These are phyloP conservation scores for Pelochelys cantorii DNA, from an alignment of 2,797 vertebrate genomes.

Conservation along the genomic window DNA sequence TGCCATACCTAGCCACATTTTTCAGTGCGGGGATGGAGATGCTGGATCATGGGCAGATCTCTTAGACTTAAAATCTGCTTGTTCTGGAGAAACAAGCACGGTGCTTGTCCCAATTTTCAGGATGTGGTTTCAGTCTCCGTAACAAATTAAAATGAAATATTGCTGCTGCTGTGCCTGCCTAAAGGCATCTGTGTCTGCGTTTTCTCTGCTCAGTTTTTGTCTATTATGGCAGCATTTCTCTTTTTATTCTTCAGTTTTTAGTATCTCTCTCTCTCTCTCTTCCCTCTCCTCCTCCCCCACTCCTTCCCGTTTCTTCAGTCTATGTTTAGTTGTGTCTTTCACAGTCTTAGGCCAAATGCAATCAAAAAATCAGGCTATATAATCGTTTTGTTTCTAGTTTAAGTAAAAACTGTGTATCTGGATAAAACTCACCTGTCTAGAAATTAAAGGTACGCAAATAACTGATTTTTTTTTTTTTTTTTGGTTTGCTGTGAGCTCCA, in stretches of 20 bases:
- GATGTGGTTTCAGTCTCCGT: neutral
- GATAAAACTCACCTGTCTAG: neutral
- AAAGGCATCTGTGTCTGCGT: neutral
- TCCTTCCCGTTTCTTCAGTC: accelerated
- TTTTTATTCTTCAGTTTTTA: neutral
- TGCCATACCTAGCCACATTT: accelerated
- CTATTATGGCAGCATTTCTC: neutral
- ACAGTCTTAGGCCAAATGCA: too few species aligned
- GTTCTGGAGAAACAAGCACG: neutral
- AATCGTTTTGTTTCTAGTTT: neutral
- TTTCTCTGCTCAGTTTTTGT: neutral
- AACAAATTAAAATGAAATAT: neutral
- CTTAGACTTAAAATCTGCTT: neutral
- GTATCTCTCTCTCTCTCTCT: neutral
- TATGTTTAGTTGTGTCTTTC: neutral
- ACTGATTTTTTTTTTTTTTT: neutral
- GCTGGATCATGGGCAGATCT: neutral
- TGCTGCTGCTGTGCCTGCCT: neutral
- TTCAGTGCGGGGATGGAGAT: neutral
- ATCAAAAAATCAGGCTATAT: neutral
- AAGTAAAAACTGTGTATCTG: neutral
- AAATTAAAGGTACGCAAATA: neutral
- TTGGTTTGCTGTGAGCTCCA: neutral
- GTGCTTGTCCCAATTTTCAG: neutral
- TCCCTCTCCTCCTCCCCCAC: too few species aligned